phyloP scores from a whole-genome alignment of 1,140 invertebrate genomes.

The Parasteatoda tepidariorum region DNA sequence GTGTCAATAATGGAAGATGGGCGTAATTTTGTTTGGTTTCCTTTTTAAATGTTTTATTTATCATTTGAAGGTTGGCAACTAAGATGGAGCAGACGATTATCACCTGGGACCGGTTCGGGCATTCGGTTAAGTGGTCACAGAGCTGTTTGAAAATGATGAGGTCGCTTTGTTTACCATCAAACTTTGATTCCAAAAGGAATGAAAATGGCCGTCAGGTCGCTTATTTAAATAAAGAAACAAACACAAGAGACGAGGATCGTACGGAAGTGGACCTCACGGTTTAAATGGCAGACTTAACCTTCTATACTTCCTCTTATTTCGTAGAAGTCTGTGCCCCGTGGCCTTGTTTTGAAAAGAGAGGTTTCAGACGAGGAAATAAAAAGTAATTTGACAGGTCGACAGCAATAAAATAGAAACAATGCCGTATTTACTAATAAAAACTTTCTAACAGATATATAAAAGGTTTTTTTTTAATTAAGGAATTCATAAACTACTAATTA shows the following conservation, averaged over 20 bases:
- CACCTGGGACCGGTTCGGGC: background rate
- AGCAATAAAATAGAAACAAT: background rate
- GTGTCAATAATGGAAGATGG: background rate
- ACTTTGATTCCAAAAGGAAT: background rate
- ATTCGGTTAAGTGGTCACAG: background rate
- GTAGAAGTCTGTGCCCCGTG: no score
- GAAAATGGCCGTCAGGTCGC: background rate
- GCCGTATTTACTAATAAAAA: background rate
- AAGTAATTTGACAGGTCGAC: background rate
- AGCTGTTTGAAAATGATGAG: background rate
- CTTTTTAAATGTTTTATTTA: background rate
- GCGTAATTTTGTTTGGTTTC: no score
- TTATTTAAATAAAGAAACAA: background rate
- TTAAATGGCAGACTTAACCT: background rate
- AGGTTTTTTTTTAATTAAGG: no score
- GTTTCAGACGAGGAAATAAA: background rate
- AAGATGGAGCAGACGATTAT: background rate
- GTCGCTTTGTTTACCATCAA: background rate
- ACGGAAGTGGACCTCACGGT: background rate
- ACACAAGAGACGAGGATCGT: background rate
- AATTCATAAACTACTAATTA: no score
- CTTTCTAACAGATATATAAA: no score
- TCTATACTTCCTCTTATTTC: background rate
- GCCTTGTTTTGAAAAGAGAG: background rate
- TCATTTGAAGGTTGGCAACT: background rate